phyloP scores from a whole-genome alignment of 2,888 invertebrate genomes.

The Spilosoma lubricipeda region DNA sequence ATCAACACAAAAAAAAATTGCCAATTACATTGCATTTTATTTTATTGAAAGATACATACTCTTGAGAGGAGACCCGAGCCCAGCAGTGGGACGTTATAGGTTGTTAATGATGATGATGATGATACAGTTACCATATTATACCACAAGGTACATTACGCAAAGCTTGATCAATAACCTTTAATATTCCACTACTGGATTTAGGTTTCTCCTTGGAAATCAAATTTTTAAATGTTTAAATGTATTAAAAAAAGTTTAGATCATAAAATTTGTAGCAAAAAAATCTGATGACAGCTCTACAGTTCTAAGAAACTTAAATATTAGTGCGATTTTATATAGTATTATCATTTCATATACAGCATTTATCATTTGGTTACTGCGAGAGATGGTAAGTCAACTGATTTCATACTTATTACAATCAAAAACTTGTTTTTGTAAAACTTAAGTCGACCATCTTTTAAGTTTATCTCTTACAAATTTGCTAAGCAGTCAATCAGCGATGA shows the following conservation, averaged over 20 bases:
- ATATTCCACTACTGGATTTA: too few relatives aligned
- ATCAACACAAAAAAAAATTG: too few relatives aligned
- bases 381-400: constrained; percentile 47
- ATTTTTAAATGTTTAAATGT: not conserved
- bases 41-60: too few relatives aligned
- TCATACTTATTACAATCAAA: constrained; percentile 3
- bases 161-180: not conserved
- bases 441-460: not conserved
- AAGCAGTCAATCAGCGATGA: not conserved
- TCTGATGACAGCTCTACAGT: constrained; percentile 34
- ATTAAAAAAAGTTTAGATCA: not conserved
- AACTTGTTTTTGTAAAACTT: not conserved
- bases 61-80: too few relatives aligned
- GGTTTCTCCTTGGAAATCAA: not conserved
- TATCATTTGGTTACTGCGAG: constrained; percentile 43
- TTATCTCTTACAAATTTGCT: not conserved
- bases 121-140: not conserved
- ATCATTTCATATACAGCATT: constrained; percentile 41
- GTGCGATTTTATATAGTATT: constrained; percentile 23
- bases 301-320: constrained; percentile 29
- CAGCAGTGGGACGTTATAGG: too few relatives aligned
- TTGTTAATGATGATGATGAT: too few relatives aligned
- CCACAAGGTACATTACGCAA: not conserved
- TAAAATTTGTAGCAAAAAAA: not conserved
- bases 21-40: too few relatives aligned